These are phyloP conservation scores for Nibea albiflora DNA, from an alignment of 2,113 vertebrate genomes.

Conservation along the genomic window DNA sequence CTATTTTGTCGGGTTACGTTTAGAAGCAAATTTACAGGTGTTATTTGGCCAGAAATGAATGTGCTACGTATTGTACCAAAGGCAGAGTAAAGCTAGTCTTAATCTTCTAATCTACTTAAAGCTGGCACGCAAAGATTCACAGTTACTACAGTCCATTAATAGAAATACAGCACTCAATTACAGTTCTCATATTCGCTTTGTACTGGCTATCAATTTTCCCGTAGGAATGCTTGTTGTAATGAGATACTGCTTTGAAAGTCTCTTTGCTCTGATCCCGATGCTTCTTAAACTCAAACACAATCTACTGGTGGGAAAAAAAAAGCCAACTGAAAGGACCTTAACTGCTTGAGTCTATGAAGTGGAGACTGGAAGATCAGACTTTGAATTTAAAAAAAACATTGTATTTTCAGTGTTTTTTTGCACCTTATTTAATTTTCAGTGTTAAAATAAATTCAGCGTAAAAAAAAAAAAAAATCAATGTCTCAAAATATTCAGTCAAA, in stretches of 20 bases:
- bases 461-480: no score
- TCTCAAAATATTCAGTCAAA: no score
- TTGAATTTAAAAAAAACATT: no score
- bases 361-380: background rate
- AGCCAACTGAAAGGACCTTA: background rate
- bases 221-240: constrained; percentile 28
- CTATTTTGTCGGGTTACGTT: background rate
- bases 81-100: background rate
- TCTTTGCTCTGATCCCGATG: constrained; percentile 16
- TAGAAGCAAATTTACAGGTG: background rate
- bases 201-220: constrained; percentile 26
- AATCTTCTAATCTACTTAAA: constrained; percentile 32
- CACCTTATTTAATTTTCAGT: no score
- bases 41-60: background rate
- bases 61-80: constrained; percentile 12
- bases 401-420: no score
- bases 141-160: constrained; percentile 40
- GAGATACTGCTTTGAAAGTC: constrained; percentile 38
- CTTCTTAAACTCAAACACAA: background rate
- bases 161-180: constrained; percentile 46
- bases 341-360: background rate
- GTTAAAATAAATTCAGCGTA: no score
- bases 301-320: background rate
- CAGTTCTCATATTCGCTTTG: constrained; percentile 40
- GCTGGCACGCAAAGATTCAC: constrained; percentile 25